A percentile compares a stretch with the other conserved stretches of the same genome.
Conservation (phyloP, 2,113 vertebrate species). For the Lichenostomus cassidix region DNA sequence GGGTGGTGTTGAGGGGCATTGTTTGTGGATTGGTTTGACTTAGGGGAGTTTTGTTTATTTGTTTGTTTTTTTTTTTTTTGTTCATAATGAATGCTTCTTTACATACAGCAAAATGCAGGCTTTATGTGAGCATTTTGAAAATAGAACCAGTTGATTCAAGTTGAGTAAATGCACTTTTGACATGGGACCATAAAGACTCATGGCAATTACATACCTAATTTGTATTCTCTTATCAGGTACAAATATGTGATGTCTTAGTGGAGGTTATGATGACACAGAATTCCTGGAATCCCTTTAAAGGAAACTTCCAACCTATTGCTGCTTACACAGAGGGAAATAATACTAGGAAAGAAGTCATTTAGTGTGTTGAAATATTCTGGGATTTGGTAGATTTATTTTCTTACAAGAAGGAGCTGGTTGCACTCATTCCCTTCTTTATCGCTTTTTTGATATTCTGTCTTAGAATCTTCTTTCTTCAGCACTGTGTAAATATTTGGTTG, state of each 20-base stretch:
- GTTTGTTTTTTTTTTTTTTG: background rate
- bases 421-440: background rate
- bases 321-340: background rate
- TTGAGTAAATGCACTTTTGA: rapidly evolving
- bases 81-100: background rate
- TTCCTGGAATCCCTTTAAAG: background rate
- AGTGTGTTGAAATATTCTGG: background rate
- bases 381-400: background rate
- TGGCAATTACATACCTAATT: background rate
- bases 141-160: background rate
- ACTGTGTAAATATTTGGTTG: background rate
- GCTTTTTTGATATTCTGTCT: background rate
- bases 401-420: background rate
- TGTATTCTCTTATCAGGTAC: background rate
- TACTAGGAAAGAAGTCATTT: background rate
- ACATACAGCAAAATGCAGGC: rapidly evolving
- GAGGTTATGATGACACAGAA: background rate
- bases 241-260: background rate
- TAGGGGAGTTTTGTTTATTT: rapidly evolving
- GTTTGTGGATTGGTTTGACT: rapidly evolving
- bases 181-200: background rate
- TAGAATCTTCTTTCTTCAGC: background rate
- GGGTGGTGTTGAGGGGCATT: too few relatives aligned
- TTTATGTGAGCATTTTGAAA: background rate
- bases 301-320: background rate